Base-by-base conservation (phyloP, 2,797 vertebrate species). In the Pygocentrus nattereri region DNA sequence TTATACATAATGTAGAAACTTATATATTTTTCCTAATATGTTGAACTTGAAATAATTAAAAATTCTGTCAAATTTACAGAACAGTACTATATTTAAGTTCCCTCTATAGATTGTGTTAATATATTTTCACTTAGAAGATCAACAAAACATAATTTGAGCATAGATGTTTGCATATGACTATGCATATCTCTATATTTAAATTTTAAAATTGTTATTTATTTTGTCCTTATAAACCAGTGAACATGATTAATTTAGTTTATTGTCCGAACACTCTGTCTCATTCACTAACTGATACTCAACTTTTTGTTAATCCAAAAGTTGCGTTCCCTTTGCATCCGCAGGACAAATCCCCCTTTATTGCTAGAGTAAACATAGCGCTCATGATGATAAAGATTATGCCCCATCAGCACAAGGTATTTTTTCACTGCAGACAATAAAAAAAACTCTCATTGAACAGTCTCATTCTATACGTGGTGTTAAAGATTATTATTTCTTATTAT, bases 401-500 rank as follows among this genome's bases (percentile, higher is more conserved):
- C 81, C 87, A 90, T 94, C 93, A 94, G 92, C 93, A 93, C 89
- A 93, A 93, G 89, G 91, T 88, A 92, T 94, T 94, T 92, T 94
- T 91, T 82, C 85, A 87, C 76, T 87, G 80, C 85, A 91, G 89
- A 94, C 91, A 31, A 31, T 31, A 30, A 71, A 30, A 62, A 6
- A 38, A 38, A 38, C 41, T 7, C 41, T 64, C 47, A 50, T 23
- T 70, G 23, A 49, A 25, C 21, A 47, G n/a, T 25, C n/a, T 16
- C 44, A 27, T 50, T 50, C 38, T 50, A 21, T 27, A 10, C 0
- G 70, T 25, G n/a, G n/a, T 13, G 25, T 47, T 44, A 10, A n/a
- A 44, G 11, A 44, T 41, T 21, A 23, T 38, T 62, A 34, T 21
- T 11, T 38, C 38, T 54, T 1, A 56, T 56, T 23, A n/a, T 56